Evolutionary conservation across 1,140 invertebrate genomes (phyloP), one percentile per base, ranked within the genome.

Genomic region (Trichogramma pretiosum): DNA sequence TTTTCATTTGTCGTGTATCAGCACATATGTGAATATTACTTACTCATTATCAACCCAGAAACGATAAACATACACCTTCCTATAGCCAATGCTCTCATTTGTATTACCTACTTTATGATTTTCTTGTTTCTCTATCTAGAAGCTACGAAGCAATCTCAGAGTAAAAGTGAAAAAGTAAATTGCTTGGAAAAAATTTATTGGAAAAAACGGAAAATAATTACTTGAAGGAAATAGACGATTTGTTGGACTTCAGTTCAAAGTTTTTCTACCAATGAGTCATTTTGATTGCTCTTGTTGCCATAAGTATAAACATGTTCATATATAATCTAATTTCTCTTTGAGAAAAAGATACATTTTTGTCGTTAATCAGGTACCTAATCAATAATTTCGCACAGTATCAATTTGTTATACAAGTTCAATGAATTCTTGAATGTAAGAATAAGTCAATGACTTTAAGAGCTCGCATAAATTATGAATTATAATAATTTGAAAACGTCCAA

Each of bases 1-100:
- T 50, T 50, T 50, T 45, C 41, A 45, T 46, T 37, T 46, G 24
- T 46, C 35, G 44, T 13, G 42, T 11, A 46, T 28, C 23, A n/a
- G 21, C n/a, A 14, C n/a, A 37, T 35, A n/a, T 17, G 5, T 11
- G 30, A 22, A n/a, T n/a, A n/a, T 16, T 23, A 14, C n/a, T 36
- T 45, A 45, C 36, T 36, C 26, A 7, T 11, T 28, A 28, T 28
- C 24, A 7, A 28, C 24, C 11, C 24, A n/a, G n/a, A 4, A 3
- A 11, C 16, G 14, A 5, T 37, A 9, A 17, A 9, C 18, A 18
- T 18, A 11, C 35, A n/a, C 14, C 13, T n/a, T n/a, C n/a, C n/a
- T n/a, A n/a, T n/a, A n/a, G n/a, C n/a, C n/a, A 28, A 5, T 40
- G 28, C 28, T 47, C 46, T 34, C 46, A 21, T 40, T 40, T 24